Conservation (phyloP, 2,113 vertebrate species). For the Zapornia atra region DNA sequence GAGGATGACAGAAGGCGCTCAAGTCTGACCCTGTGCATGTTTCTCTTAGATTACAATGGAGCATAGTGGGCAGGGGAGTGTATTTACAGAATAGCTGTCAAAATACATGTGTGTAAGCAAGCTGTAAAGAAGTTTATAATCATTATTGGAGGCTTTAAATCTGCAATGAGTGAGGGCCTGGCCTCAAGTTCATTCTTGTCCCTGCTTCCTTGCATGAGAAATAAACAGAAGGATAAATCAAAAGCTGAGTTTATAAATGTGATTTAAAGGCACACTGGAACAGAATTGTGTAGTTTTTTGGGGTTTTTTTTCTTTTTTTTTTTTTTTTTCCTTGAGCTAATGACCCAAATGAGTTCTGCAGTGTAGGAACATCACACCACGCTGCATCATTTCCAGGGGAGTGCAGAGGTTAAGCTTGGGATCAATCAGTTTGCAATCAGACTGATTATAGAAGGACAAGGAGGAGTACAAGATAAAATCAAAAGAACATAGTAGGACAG, state of each 20-base stretch:
- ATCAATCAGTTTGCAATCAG: slow-evolving; percentile 67
- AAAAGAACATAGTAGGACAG: neutral
- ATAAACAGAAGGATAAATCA: slow-evolving; percentile 56
- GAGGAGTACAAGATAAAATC: slow-evolving; percentile 35
- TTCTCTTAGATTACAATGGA: slow-evolving; percentile 36
- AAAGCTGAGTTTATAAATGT: slow-evolving; percentile 17
- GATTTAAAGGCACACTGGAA: neutral
- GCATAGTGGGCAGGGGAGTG: slow-evolving; percentile 32
- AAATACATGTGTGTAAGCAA: slow-evolving; percentile 56
- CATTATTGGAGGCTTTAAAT: slow-evolving; percentile 38
- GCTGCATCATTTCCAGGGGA: neutral
- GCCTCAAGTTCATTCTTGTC: slow-evolving; percentile 22
- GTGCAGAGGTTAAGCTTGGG: slow-evolving; percentile 51
- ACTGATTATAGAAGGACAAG: slow-evolving; percentile 36
- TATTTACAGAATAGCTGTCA: slow-evolving; percentile 53
- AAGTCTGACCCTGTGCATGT: slow-evolving; percentile 16
- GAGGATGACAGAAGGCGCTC: slow-evolving; percentile 5
- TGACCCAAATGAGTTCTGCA: slow-evolving; percentile 7
- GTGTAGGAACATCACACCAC: neutral
- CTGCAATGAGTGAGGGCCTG: slow-evolving; percentile 27
- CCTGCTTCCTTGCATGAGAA: slow-evolving; percentile 27
- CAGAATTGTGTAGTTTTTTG: neutral
- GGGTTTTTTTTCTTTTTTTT: neutral
- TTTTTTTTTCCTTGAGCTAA: neutral
- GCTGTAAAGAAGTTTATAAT: slow-evolving; percentile 44